These are phyloP conservation scores for Pegoplata infirma DNA, from an alignment of 2,888 invertebrate genomes.

Conservation along the genomic window DNA sequence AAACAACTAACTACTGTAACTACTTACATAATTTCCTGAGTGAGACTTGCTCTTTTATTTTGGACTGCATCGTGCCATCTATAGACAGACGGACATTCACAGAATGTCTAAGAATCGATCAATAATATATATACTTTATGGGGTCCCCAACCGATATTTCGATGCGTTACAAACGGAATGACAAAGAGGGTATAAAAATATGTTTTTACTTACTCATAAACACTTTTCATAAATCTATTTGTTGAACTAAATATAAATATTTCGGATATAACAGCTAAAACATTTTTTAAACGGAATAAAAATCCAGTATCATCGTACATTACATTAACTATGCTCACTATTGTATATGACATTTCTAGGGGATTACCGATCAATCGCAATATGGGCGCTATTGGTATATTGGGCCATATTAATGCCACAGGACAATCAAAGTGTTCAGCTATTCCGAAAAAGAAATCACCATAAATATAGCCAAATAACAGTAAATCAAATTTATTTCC, in stretches of 20 bases:
- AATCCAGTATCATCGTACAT: conserved; percentile 27
- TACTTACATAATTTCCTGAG: no score
- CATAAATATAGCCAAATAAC: conserved; percentile 64
- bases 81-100: no score
- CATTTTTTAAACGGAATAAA: conserved; percentile 58
- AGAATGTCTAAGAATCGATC: no score
- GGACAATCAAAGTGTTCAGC: conserved; percentile 69
- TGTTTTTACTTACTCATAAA: conserved; percentile 45
- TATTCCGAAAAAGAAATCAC: conserved; percentile 66
- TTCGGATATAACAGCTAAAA: not conserved
- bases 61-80: no score
- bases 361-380: conserved; percentile 64
- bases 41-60: no score
- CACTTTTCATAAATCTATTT: not conserved
- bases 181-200: no score
- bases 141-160: no score
- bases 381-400: conserved; percentile 49
- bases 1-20: no score
- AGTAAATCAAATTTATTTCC: conserved; percentile 67
- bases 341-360: conserved; percentile 51
- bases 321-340: conserved; percentile 44
- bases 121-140: no score
- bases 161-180: no score
- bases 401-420: conserved; percentile 61
- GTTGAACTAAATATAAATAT: not conserved